Conservation (phyloP, 2,113 vertebrate genomes). For the Corydoras sp. region DNA sequence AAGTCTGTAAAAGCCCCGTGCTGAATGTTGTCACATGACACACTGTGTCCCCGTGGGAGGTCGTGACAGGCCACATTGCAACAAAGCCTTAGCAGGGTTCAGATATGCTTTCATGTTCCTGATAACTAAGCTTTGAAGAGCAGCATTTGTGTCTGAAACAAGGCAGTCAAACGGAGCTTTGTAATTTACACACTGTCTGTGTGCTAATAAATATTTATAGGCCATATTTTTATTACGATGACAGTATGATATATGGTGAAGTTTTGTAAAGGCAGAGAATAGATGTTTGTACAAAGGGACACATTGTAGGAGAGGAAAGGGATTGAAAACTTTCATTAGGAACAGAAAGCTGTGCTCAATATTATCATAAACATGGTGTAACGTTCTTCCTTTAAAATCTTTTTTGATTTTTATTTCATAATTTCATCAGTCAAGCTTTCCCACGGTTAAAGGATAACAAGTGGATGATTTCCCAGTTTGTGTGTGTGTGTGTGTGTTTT, state of each 20-base stretch:
- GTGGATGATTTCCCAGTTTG: background rate
- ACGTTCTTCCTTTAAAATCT: too few species aligned
- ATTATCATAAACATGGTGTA: too few species aligned
- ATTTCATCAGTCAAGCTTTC: too few species aligned
- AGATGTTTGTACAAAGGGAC: background rate
- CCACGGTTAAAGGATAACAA: too few species aligned
- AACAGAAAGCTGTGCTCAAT: too few species aligned
- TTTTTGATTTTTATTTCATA: too few species aligned
- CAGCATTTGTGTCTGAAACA: too few species aligned
- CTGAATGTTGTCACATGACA: background rate
- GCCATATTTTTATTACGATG: slow-evolving; percentile 23
- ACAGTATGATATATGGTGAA: slow-evolving; percentile 17
- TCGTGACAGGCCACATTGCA: background rate
- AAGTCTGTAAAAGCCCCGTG: background rate
- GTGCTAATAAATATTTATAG: slow-evolving; percentile 38
- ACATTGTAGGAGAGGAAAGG: too few species aligned
- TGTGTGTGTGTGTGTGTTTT: background rate
- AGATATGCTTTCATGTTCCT: slow-evolving; percentile 14
- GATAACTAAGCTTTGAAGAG: too few species aligned
- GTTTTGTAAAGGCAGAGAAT: background rate
- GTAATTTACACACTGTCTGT: slow-evolving; percentile 29
- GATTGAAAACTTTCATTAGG: too few species aligned
- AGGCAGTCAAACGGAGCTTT: too few species aligned
- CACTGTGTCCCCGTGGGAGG: slow-evolving; percentile 14
- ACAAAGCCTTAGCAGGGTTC: slow-evolving; percentile 16